Conservation (phyloP, 2,888 invertebrate genomes). For the Macrophya alboannulata region DNA sequence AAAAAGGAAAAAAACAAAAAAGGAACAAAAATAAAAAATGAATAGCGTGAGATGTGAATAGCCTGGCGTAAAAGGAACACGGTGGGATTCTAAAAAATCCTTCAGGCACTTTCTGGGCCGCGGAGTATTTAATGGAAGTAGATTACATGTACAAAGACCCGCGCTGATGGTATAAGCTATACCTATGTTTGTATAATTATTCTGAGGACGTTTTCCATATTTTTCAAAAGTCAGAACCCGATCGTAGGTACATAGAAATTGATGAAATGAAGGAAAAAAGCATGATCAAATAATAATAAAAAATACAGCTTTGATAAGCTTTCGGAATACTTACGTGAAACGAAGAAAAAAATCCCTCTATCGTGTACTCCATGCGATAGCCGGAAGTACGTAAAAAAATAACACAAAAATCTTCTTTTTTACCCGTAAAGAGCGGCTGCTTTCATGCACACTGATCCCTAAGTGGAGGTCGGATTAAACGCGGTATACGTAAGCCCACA, state of each 20-base stretch:
- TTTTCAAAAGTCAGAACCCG: background rate
- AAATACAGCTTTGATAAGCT: background rate
- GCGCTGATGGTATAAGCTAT: background rate
- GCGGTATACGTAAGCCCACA: background rate
- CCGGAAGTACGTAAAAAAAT: background rate
- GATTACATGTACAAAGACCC: background rate
- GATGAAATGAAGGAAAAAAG: background rate
- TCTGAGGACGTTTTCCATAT: background rate
- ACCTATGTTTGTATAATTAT: conserved; percentile 7
- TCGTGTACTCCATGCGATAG: background rate
- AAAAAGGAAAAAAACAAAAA: background rate
- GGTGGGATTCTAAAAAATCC: conserved; percentile 30
- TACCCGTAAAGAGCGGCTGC: background rate
- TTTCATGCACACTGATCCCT: background rate
- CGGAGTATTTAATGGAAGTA: conserved; percentile 21
- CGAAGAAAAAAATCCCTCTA: background rate
- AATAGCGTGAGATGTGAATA: conserved; percentile 50
- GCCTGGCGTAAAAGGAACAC: conserved; percentile 48
- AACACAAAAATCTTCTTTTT: background rate
- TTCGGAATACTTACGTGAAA: no score
- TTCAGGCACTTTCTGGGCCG: conserved; percentile 35
- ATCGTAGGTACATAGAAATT: background rate
- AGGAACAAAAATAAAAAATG: background rate
- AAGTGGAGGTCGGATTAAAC: background rate
- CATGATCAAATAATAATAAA: background rate